A percentile compares a stretch with the other conserved stretches of the same genome.
These are phyloP conservation scores for Mechanitis mazaeus DNA, from an alignment of 2,888 invertebrate genomes.

Conservation along the genomic window DNA sequence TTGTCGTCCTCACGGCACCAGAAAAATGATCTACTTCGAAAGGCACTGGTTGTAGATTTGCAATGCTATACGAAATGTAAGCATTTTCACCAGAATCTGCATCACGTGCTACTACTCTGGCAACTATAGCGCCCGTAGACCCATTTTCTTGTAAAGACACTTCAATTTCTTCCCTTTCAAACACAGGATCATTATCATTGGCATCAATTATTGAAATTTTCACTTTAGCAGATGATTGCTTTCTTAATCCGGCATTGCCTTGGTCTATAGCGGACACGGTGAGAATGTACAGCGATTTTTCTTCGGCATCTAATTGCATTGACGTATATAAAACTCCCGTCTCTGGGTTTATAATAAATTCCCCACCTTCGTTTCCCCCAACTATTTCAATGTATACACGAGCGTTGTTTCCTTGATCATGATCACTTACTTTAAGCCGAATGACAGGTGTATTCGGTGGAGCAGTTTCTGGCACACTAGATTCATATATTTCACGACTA, in stretches of 20 bases:
- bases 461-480: slow-evolving; percentile 90
- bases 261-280: slow-evolving; percentile 94
- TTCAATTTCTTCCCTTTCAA: slow-evolving; percentile 82
- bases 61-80: slow-evolving; percentile 95
- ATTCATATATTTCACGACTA: slow-evolving; percentile 90
- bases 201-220: slow-evolving; percentile 92
- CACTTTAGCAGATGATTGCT: slow-evolving; percentile 93
- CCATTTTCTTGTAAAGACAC: slow-evolving; percentile 92
- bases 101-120: slow-evolving; percentile 90
- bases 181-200: slow-evolving; percentile 96
- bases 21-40: slow-evolving; percentile 97
- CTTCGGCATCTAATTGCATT: slow-evolving; percentile 88
- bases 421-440: slow-evolving; percentile 89
- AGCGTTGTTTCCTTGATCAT: slow-evolving; percentile 89
- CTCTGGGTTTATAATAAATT: slow-evolving; percentile 90
- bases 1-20: slow-evolving; percentile 90
- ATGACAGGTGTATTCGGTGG: slow-evolving; percentile 93
- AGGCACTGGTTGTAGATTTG: slow-evolving; percentile 92
- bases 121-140: slow-evolving; percentile 88
- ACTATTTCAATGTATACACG: slow-evolving; percentile 91
- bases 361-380: slow-evolving; percentile 92
- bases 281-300: slow-evolving; percentile 87
- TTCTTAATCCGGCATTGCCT: slow-evolving; percentile 87
- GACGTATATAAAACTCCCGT: slow-evolving; percentile 94
- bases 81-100: slow-evolving; percentile 96